These are phyloP conservation scores for Cassiopea xamachana DNA, from an alignment of 30 jellyfish, hydroid and myxozoan species.

Conservation along the genomic window DNA sequence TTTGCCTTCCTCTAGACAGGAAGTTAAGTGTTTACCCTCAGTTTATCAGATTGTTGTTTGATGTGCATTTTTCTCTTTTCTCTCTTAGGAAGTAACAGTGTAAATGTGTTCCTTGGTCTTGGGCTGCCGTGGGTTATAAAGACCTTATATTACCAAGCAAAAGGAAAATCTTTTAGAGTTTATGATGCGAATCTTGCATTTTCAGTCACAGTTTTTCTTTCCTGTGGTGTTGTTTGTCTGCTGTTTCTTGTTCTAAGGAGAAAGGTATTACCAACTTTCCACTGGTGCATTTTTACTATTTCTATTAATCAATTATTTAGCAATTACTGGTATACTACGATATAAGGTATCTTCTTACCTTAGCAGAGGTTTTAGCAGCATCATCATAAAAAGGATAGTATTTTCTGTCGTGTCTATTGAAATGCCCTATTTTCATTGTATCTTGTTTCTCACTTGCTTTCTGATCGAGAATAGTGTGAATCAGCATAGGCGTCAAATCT, in stretches of 20 bases:
- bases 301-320: too few species aligned
- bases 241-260: constrained; percentile 73
- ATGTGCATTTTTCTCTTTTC: not conserved
- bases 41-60: not conserved
- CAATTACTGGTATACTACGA: too few species aligned
- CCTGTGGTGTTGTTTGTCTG: constrained; percentile 79
- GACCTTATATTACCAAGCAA: constrained; percentile 41
- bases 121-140: constrained; percentile 94
- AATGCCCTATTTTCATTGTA: too few species aligned
- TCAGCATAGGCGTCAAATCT: too few species aligned
- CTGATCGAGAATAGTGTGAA: too few species aligned
- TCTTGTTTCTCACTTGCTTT: too few species aligned
- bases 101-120: constrained; percentile 91
- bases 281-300: not conserved
- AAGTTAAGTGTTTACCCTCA: not conserved
- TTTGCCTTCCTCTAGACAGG: too few species aligned
- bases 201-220: constrained; percentile 78
- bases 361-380: too few species aligned
- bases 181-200: constrained; percentile 69
- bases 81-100: constrained; percentile 91
- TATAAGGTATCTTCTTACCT: too few species aligned
- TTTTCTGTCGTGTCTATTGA: too few species aligned
- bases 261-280: constrained; percentile 47
- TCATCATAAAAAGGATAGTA: too few species aligned
- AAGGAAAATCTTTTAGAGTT: constrained; percentile 57